These are phyloP conservation scores for Vanessa cardui DNA, from an alignment of 2,888 invertebrate genomes.

Conservation along the genomic window DNA sequence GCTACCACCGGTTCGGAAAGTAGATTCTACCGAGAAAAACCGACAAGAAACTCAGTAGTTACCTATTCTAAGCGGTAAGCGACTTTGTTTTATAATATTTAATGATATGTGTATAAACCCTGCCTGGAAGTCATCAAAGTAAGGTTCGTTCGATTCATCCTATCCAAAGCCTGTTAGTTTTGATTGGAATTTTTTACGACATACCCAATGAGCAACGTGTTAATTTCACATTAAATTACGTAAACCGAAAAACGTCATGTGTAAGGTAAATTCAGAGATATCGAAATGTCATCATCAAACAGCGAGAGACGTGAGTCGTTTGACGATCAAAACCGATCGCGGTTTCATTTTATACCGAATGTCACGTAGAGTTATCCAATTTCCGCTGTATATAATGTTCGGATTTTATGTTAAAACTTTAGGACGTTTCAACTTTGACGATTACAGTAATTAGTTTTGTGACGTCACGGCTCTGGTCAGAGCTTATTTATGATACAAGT, in stretches of 20 bases:
- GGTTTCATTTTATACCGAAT: slow-evolving; percentile 45
- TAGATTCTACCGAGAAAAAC: no score
- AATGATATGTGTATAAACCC: no score
- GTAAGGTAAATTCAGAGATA: slow-evolving; percentile 37
- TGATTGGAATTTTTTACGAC: no score
- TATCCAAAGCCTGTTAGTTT: no score
- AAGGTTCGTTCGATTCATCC: no score
- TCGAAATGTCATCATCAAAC: slow-evolving; percentile 49
- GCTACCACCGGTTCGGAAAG: no score
- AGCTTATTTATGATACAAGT: no score
- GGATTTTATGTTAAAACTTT: slow-evolving; percentile 42
- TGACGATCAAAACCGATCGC: slow-evolving; percentile 46
- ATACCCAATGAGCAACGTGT: background rate
- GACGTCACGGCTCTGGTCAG: no score
- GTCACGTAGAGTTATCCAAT: slow-evolving; percentile 52
- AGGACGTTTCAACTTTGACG: slow-evolving; percentile 11
- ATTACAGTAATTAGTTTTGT: slow-evolving; percentile 1
- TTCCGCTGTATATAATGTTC: slow-evolving; percentile 43
- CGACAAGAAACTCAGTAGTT: no score
- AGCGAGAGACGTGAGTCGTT: slow-evolving; percentile 48
- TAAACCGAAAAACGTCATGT: slow-evolving; percentile 16
- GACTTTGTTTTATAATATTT: no score
- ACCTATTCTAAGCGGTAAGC: no score
- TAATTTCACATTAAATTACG: background rate
- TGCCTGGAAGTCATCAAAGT: no score